These are phyloP conservation scores for Polietes domitor DNA, from an alignment of 2,888 invertebrate genomes.

Conservation along the genomic window DNA sequence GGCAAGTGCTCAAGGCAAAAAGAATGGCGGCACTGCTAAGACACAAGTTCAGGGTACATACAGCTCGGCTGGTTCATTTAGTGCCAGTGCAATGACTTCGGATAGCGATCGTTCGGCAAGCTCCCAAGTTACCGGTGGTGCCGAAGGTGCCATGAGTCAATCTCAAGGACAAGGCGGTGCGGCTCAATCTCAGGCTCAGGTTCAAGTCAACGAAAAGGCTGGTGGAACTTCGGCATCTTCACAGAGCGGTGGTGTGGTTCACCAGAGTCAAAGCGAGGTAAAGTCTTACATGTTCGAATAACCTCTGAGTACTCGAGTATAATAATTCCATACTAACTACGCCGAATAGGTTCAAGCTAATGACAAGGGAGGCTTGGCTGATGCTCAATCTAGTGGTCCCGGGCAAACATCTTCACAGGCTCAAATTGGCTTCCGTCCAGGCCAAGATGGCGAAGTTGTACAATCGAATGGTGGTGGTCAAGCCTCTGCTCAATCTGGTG, in stretches of 20 bases:
- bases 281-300: background rate
- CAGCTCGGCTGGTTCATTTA: slow-evolving; percentile 89
- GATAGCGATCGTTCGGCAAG: slow-evolving; percentile 88
- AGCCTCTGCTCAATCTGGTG: slow-evolving; percentile 89
- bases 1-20: slow-evolving; percentile 89
- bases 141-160: slow-evolving; percentile 88
- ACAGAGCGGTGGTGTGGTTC: slow-evolving; percentile 88
- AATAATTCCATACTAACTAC: background rate
- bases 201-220: slow-evolving; percentile 88
- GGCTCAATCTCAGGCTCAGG: slow-evolving; percentile 89
- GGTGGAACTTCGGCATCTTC: slow-evolving; percentile 89
- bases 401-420: slow-evolving; percentile 94
- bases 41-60: slow-evolving; percentile 92
- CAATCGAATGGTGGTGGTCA: slow-evolving; percentile 88
- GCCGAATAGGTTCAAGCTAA: slow-evolving; percentile 90
- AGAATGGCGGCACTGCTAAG: slow-evolving; percentile 88
- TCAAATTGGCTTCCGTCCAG: slow-evolving; percentile 92
- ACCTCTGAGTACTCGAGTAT: background rate
- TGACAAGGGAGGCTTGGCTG: slow-evolving; percentile 91
- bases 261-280: slow-evolving; percentile 84
- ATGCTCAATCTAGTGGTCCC: slow-evolving; percentile 91
- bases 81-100: slow-evolving; percentile 90
- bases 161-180: slow-evolving; percentile 88
- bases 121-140: slow-evolving; percentile 84
- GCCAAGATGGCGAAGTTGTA: slow-evolving; percentile 81